These are phyloP conservation scores for Chalcosyrphus nemorum DNA, from an alignment of 2,888 invertebrate species.

Conservation along the genomic window DNA sequence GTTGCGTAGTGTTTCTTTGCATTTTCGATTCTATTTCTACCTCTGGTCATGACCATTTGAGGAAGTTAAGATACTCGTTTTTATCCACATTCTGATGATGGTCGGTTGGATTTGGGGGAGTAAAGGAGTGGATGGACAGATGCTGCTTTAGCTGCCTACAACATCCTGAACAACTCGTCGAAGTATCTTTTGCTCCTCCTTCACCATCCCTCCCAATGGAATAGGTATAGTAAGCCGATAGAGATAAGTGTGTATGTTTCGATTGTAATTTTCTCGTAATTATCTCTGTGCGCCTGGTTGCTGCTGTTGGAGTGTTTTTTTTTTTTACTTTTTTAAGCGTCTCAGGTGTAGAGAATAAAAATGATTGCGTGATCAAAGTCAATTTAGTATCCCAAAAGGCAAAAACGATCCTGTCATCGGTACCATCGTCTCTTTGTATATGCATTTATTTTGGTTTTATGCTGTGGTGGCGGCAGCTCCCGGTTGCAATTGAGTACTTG, in stretches of 20 bases:
- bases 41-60: slow-evolving; percentile 52
- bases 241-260: slow-evolving; percentile 64
- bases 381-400: slow-evolving; percentile 78
- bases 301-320: background rate
- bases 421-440: slow-evolving; percentile 34
- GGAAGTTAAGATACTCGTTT: slow-evolving; percentile 62
- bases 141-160: slow-evolving; percentile 61
- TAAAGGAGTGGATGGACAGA: slow-evolving; percentile 57
- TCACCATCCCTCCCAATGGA: background rate
- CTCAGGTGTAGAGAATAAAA: slow-evolving; percentile 71
- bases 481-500: slow-evolving; percentile 33
- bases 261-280: slow-evolving; percentile 73
- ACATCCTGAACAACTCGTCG: slow-evolving; percentile 45
- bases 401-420: slow-evolving; percentile 73
- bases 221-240: background rate
- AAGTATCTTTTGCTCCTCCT: slow-evolving; percentile 6
- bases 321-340: background rate
- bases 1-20: slow-evolving; percentile 30
- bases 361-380: slow-evolving; percentile 82
- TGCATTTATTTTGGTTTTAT: slow-evolving; percentile 52
- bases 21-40: slow-evolving; percentile 29
- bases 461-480: too few species aligned
- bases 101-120: background rate
- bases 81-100: background rate
- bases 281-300: slow-evolving; percentile 63